A percentile compares a stretch with the other conserved stretches of the same genome.
phyloP scores from a whole-genome alignment of 30 jellyfish, hydroid and myxozoan species.

The Sanderia malayensis region DNA sequence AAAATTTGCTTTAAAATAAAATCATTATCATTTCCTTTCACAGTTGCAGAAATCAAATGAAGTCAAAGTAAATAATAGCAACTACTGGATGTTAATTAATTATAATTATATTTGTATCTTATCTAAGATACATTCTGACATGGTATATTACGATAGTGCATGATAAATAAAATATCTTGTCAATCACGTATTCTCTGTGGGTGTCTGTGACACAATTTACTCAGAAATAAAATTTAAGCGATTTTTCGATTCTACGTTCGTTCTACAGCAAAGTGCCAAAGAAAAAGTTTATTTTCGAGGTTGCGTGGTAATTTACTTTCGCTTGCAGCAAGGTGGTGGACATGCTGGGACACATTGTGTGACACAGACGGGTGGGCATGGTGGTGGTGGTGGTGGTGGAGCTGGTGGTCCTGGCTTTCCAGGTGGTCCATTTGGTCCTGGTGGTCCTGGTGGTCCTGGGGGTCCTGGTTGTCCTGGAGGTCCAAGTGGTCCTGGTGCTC shows the following conservation, averaged over 20 bases:
- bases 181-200: background rate
- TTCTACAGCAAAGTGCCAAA: conserved; percentile 8
- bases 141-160: background rate
- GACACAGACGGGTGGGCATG: conserved; percentile 85
- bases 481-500: conserved; percentile 99
- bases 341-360: conserved; percentile 67
- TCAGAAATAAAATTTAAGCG: background rate
- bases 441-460: conserved; percentile 99
- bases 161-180: background rate
- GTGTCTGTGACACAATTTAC: conserved; percentile 1
- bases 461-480: conserved; percentile 99
- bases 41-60: background rate
- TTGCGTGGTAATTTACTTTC: background rate
- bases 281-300: conserved; percentile 2
- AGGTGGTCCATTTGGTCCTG: conserved; percentile 99
- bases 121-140: background rate
- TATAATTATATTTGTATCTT: background rate
- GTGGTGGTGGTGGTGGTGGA: conserved; percentile 99
- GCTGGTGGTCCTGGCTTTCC: conserved; percentile 99
- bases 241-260: conserved; percentile 7
- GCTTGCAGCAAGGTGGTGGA: conserved; percentile 70
- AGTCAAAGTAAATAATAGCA: background rate
- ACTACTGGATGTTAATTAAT: background rate
- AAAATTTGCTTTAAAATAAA: no score
- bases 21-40: background rate